Base-by-base conservation (phyloP, 2,888 invertebrate species). In the Cacoxenus indagator region DNA sequence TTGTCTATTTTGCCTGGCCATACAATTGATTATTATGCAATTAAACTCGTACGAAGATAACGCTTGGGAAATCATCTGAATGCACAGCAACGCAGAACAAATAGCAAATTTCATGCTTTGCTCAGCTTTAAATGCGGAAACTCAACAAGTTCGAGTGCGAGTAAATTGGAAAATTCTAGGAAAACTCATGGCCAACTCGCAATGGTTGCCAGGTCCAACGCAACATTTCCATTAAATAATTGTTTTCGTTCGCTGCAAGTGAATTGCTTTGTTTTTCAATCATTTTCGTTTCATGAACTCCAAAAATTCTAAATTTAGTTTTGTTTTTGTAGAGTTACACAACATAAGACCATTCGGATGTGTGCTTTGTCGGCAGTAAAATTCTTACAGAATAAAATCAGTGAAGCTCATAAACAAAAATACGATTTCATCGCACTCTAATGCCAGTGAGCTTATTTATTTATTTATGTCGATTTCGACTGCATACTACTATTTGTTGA, bases 21-120 rank as follows among this genome's bases (percentile, higher is more conserved):
- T 19, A 22, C 24, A 71, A 74, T 70, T 82, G 82, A 82, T 81
- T 82, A 80, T 82, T 78, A 74, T 78, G 76, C 80, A 82, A 80
- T 82, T 82, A 78, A 81, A 80, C 67, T 78, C 70, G 76, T 78
- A 80, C 82, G 82, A 80, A 76, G 24, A 2, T 26, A 14, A 62
- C 1, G 2, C 11, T n/a, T 43, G 45, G 51, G 6, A 27, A 55
- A 14, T 55, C 27, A 62, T 62, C n/a, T 45, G 45, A 62, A 45
- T 62, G 22, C 22, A 48, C 46, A 17, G 11, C 11, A n/a, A 9
- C 22, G 2, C 4, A 22, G 22, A 51, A 19, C 51, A 62, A 59
- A 59, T 59, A 19, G 31, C n/a, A 59, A 19, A 59, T 59, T 59
- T 59, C 31, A 59, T 59, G 31, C 31, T 55, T 31, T 31, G 19